Evolutionary conservation across 2,888 invertebrate genomes (phyloP).

Genomic region (Himalopsyche japonica): DNA sequence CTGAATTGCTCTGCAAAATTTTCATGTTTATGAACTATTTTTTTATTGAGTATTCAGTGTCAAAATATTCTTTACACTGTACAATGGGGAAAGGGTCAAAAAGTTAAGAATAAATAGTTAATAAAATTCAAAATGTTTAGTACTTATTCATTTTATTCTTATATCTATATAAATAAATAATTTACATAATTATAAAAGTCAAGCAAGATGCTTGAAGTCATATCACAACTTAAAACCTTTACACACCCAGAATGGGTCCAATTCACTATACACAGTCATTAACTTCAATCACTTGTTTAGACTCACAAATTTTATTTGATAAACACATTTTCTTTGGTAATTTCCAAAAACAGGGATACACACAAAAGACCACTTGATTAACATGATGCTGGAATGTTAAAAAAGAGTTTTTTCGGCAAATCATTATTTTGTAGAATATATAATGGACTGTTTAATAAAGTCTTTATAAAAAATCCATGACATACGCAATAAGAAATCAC

Average conservation of each 20-base stretch:
- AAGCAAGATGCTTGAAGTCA: neutral
- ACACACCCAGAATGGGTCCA: neutral
- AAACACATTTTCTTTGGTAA: neutral
- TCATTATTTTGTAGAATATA: neutral
- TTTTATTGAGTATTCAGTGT: no score
- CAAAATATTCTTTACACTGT: no score
- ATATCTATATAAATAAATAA: constrained; percentile 4
- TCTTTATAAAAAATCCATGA: no score
- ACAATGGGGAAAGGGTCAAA: no score
- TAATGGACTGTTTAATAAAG: neutral
- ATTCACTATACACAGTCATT: neutral
- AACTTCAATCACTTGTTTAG: neutral
- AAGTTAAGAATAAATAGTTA: no score
- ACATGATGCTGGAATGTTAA: neutral
- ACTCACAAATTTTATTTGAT: neutral
- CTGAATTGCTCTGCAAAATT: no score
- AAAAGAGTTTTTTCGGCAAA: no score
- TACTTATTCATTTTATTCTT: neutral
- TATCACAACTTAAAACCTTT: neutral
- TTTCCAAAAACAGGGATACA: neutral
- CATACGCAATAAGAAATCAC: no score
- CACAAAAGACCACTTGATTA: no score
- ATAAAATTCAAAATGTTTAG: neutral
- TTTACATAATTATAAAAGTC: neutral
- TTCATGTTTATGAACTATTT: no score